Percentiles rank a stretch among this genome's conserved stretches.
Conservation (phyloP, 2,113 vertebrate genomes). For the Arizona elegans region DNA sequence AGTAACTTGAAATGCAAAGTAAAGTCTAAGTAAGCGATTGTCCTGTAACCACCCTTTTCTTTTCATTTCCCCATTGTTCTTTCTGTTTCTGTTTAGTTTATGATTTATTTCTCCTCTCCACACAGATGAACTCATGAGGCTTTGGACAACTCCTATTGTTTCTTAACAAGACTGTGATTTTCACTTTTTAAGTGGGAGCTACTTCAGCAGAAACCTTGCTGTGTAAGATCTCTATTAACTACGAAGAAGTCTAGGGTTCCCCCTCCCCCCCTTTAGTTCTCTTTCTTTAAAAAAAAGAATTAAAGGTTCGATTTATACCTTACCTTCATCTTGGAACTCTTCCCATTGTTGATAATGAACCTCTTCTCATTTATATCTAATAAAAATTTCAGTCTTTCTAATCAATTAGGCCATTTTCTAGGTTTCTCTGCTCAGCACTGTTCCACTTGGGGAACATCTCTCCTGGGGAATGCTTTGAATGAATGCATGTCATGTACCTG, state of each 20-base stretch:
- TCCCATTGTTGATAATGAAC: not conserved
- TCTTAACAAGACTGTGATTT: not conserved
- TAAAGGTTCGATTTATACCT: not conserved
- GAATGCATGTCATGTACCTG: not conserved
- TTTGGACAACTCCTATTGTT: not conserved
- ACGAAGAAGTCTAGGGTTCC: not conserved
- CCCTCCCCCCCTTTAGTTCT: not conserved
- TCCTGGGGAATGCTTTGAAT: not conserved
- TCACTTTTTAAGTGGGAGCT: not conserved
- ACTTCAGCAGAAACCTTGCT: not conserved
- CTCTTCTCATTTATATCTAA: not conserved
- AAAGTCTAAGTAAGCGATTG: not conserved
- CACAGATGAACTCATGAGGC: not conserved
- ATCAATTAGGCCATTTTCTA: not conserved
- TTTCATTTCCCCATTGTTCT: not conserved
- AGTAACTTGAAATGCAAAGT: not conserved
- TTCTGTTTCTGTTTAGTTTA: not conserved
- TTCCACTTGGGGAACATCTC: not conserved
- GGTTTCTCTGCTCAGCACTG: not conserved
- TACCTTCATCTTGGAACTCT: not conserved
- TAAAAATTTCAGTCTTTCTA: not conserved
- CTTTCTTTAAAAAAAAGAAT: not conserved
- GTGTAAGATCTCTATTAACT: not conserved
- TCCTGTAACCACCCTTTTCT: not conserved
- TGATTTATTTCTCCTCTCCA: not conserved